Percentiles rank a stretch among this genome's conserved stretches.
Conservation (phyloP, 53 echinoderm and acorn worm genomes). For the Stichopus horrens region DNA sequence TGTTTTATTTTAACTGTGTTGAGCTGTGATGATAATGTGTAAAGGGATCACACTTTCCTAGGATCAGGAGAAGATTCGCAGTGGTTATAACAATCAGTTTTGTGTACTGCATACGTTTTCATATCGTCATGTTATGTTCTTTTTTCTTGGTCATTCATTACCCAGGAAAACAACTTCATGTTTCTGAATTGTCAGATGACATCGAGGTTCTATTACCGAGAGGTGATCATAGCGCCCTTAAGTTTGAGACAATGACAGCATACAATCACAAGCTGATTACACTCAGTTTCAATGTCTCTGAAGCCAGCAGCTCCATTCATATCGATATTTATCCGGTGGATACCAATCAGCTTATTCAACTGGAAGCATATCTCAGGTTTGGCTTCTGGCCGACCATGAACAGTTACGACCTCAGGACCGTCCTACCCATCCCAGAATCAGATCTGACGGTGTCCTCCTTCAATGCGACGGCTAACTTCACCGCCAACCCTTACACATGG, state of each 20-base stretch:
- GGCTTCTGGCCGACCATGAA: conserved; percentile 70
- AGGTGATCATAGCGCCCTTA: conserved; percentile 57
- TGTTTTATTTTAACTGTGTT: too few relatives aligned
- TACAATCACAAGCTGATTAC: conserved; percentile 45
- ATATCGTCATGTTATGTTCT: not conserved
- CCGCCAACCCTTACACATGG: conserved; percentile 75
- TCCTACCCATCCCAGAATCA: conserved; percentile 54
- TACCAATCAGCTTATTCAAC: not conserved
- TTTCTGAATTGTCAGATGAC: conserved; percentile 60
- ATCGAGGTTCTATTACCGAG: conserved; percentile 75
- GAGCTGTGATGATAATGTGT: too few relatives aligned
- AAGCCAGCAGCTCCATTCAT: conserved; percentile 72
- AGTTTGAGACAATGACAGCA: conserved; percentile 58
- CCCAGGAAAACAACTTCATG: conserved; percentile 57
- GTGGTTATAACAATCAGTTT: too few relatives aligned
- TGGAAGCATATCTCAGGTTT: conserved; percentile 63
- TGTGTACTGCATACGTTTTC: too few relatives aligned
- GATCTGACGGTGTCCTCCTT: conserved; percentile 51
- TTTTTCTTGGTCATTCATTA: not conserved
- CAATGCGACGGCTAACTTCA: conserved; percentile 61
- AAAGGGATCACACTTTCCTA: too few relatives aligned
- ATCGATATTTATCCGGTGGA: conserved; percentile 65
- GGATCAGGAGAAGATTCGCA: too few relatives aligned
- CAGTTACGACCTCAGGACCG: conserved; percentile 57
- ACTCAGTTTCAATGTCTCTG: conserved; percentile 67